A percentile compares a stretch with the other conserved stretches of the same genome.
Evolutionary conservation across 2,888 invertebrate genomes (phyloP).

Genomic region (Artemia sinica): DNA sequence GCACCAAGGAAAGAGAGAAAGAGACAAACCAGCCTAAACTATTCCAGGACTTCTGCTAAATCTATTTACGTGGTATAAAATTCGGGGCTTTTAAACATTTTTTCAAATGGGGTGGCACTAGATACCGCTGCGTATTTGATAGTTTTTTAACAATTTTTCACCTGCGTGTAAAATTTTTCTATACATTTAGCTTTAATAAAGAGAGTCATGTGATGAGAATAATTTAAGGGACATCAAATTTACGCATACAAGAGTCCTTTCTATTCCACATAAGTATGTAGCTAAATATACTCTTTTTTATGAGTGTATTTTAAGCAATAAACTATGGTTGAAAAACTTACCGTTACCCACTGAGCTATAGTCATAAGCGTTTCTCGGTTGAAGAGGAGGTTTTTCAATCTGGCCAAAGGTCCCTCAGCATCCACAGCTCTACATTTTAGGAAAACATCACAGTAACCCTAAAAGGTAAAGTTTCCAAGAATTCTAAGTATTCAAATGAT

Average conservation of each 20-base stretch:
- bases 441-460: slow-evolving; percentile 99
- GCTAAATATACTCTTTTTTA: slow-evolving; percentile 5
- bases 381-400: slow-evolving; percentile 84
- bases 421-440: slow-evolving; percentile 94
- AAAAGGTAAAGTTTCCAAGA: slow-evolving; percentile 24
- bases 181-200: no score
- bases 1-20: no score
- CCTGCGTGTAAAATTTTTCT: no score
- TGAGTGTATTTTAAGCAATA: not conserved
- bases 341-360: slow-evolving; percentile 80
- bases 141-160: no score
- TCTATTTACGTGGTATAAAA: no score
- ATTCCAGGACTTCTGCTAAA: no score
- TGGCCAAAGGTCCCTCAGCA: slow-evolving; percentile 90
- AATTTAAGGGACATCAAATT: not conserved
- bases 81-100: no score
- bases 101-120: no score
- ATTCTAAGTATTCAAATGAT: no score
- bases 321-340: slow-evolving; percentile 31
- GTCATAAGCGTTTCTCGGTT: slow-evolving; percentile 71
- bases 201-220: no score
- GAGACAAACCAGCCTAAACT: no score
- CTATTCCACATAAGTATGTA: slow-evolving; percentile 4
- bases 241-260: not conserved
- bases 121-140: no score